These are phyloP conservation scores for Nothocercus julius DNA, from an alignment of 2,113 vertebrate species.

Conservation along the genomic window DNA sequence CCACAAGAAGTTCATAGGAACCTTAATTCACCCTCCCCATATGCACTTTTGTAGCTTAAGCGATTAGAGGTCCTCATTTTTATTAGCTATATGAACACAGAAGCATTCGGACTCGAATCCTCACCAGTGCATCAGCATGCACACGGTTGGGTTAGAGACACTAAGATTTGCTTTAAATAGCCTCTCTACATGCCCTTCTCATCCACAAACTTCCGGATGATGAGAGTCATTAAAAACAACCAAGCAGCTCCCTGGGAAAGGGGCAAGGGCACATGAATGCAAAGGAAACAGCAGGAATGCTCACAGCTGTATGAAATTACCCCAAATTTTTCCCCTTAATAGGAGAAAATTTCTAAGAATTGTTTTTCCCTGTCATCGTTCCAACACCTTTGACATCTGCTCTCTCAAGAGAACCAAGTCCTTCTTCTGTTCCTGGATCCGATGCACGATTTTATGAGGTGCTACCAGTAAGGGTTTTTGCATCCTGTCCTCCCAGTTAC, in stretches of 20 bases:
- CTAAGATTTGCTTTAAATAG: not conserved
- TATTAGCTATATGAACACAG: not conserved
- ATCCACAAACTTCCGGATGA: not conserved
- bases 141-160: not conserved
- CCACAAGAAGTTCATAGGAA: slow-evolving; percentile 17
- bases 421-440: not conserved
- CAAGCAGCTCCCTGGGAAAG: slow-evolving; percentile 10
- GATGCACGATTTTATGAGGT: not conserved
- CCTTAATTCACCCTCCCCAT: slow-evolving; percentile 26
- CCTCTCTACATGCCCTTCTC: slow-evolving; percentile 15
- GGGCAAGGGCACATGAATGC: slow-evolving; percentile 7
- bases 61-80: not conserved
- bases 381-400: not conserved
- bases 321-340: slow-evolving; percentile 15
- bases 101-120: not conserved
- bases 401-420: not conserved
- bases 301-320: slow-evolving; percentile 3
- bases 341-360: slow-evolving; percentile 27
- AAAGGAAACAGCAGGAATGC: not conserved
- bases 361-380: slow-evolving; percentile 31
- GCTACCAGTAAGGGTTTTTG: not conserved
- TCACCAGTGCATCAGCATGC: not conserved
- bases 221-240: not conserved
- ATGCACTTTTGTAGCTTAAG: not conserved
- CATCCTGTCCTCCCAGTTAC: not conserved